Evolutionary conservation across 1,140 invertebrate genomes (phyloP).

Genomic region (Hylaeus volcanicus): DNA sequence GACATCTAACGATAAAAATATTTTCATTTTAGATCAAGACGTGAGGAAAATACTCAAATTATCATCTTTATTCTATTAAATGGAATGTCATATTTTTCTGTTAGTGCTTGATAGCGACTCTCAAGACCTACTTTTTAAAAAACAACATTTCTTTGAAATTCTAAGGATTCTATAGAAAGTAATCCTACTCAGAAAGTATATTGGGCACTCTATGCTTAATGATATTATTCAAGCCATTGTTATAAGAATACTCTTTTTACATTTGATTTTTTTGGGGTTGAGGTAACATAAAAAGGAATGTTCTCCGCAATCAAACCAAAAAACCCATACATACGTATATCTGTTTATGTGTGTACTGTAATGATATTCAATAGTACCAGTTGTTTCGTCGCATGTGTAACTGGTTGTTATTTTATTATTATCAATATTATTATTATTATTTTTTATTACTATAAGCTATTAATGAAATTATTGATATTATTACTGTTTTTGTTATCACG

Average conservation of each 20-base stretch:
- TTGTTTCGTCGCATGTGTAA: conserved; percentile 5
- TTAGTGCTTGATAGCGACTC: not conserved
- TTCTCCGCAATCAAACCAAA: conserved; percentile 15
- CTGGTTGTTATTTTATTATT: conserved; percentile 32
- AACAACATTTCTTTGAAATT: not conserved
- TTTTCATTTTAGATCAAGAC: too few species aligned
- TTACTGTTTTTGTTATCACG: conserved; percentile 34
- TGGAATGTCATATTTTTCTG: not conserved
- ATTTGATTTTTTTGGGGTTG: not conserved
- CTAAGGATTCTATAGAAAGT: not conserved
- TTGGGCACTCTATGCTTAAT: not conserved
- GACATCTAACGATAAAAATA: too few species aligned
- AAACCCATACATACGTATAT: not conserved
- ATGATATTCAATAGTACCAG: not conserved
- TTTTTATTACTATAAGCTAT: conserved; percentile 24
- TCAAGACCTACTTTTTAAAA: not conserved
- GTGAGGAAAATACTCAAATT: too few species aligned
- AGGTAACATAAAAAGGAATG: not conserved
- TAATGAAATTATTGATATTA: conserved; percentile 22
- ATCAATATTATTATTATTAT: conserved; percentile 23
- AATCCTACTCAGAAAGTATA: not conserved
- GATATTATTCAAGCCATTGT: not conserved
- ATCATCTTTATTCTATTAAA: not conserved
- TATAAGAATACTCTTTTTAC: not conserved
- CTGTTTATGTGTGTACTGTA: conserved; percentile 15